Evolutionary conservation across 2,888 invertebrate genomes (phyloP).

Genomic region (Lochmaea crataegi): DNA sequence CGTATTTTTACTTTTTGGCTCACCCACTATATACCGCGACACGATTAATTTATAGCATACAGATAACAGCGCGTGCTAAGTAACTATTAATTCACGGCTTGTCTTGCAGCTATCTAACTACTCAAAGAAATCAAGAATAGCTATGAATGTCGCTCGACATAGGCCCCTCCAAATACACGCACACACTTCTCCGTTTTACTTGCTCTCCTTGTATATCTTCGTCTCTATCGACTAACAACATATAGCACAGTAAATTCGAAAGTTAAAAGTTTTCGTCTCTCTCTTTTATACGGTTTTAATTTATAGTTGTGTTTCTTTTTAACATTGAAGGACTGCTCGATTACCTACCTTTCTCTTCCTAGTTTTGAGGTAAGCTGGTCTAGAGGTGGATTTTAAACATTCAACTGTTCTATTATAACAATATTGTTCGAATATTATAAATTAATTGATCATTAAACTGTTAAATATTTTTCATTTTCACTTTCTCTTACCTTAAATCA

Average conservation of each 20-base stretch:
- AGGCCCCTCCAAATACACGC: constrained; percentile 50
- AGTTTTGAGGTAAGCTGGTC: constrained; percentile 34
- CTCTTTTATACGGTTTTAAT: constrained; percentile 34
- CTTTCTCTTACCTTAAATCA: no score
- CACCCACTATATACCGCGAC: constrained; percentile 45
- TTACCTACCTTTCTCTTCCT: constrained; percentile 52
- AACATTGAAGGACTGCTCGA: constrained; percentile 48
- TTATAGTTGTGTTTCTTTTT: constrained; percentile 37
- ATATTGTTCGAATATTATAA: no score
- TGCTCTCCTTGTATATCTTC: constrained; percentile 31
- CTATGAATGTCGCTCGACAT: constrained; percentile 54
- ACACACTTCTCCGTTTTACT: constrained; percentile 14
- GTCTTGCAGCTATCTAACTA: constrained; percentile 49
- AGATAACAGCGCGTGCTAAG: constrained; percentile 35
- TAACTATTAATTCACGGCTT: constrained; percentile 44
- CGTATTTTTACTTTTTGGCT: constrained; percentile 32
- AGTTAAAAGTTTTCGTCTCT: constrained; percentile 47
- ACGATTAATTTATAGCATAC: constrained; percentile 30
- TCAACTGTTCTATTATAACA: no score
- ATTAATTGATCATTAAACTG: no score
- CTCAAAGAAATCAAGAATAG: constrained; percentile 49
- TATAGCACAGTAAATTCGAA: constrained; percentile 54
- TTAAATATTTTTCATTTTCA: neutral
- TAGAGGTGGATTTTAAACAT: neutral
- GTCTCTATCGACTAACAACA: constrained; percentile 46